Evolutionary conservation across 2,113 vertebrate species (phyloP).

Genomic region (Mystacornis crossleyi): DNA sequence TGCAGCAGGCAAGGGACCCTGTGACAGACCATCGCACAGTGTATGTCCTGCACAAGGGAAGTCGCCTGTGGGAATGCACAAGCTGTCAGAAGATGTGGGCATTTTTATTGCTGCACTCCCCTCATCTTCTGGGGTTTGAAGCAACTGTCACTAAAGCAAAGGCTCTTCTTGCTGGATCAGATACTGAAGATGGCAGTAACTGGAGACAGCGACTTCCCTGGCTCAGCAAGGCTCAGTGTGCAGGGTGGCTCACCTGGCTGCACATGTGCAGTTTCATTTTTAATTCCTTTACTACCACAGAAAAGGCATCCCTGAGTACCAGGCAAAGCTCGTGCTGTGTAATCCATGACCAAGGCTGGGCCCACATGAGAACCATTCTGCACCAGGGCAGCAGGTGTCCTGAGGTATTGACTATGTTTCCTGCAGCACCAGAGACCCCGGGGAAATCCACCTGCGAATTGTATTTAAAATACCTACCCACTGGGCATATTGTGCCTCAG

Average conservation of each 20-base stretch:
- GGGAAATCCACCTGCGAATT: neutral
- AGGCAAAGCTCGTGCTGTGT: neutral
- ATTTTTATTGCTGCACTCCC: neutral
- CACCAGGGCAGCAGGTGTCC: neutral
- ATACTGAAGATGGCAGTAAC: neutral
- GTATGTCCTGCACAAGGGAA: neutral
- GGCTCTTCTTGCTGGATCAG: neutral
- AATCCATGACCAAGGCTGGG: neutral
- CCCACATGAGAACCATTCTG: neutral
- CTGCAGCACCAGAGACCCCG: neutral
- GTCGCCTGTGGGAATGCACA: neutral
- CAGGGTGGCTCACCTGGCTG: neutral
- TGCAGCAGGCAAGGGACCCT: neutral
- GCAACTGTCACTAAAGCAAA: neutral
- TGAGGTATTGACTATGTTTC: neutral
- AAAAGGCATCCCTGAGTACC: neutral
- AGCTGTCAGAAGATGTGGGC: neutral
- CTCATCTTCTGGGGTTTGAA: neutral
- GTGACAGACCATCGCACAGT: neutral
- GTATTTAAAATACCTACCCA: neutral
- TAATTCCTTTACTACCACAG: neutral
- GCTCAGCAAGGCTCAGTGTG: neutral
- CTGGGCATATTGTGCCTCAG: too few relatives aligned
- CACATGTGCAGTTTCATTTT: rapidly evolving
- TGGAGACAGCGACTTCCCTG: too few relatives aligned